Evolutionary conservation across 2,888 invertebrate species (phyloP), one percentile per base, ranked within the genome.

Genomic region (Xylota sylvarum): DNA sequence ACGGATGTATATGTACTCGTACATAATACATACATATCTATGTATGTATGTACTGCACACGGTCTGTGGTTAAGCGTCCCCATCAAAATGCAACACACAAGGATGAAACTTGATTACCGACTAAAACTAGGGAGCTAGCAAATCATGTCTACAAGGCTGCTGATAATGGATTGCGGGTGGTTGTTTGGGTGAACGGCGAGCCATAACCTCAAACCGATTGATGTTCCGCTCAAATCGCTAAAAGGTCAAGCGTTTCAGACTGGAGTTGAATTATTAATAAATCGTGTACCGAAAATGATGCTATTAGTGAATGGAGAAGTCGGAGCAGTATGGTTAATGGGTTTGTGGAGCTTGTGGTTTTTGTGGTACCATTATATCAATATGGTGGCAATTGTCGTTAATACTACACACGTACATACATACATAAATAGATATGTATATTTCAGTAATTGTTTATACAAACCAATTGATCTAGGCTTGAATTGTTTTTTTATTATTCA

Each of bases 241-340:
- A 56, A 56, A 70, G 69, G 69, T 70, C 69, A 70, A 55, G 43
- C 30, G 62, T n/a, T 43, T 62, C 27, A 43, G 62, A 14, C 30
- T 62, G 14, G 27, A 40, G 40, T 40, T 70, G 32, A 70, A 70
- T 70, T 70, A 70, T 56, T 70, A 70, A 55, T 56, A 70, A 56
- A 43, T 56, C 56, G n/a, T 35, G 17, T 56, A 40, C 19, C 56
- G 40, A 30, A 46, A 56, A 40, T 70, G 69, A 43, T 55, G 43
- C 55, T 69, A 43, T 70, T 55, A 55, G 69, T 43, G 35, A 55
- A 69, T 69, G 27, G 55, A 40, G 37, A 55, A 43, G 40, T 40
- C 37, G 55, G 32, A 56, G 32, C 30, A 43, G 30, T 55, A 30
- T 32, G 43, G 52, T 70, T 56, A 56, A 30, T 46, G 62, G 43